Evolutionary conservation across 2,888 invertebrate genomes (phyloP), one percentile per base, ranked within the genome.

Genomic region (Patella depressa): DNA sequence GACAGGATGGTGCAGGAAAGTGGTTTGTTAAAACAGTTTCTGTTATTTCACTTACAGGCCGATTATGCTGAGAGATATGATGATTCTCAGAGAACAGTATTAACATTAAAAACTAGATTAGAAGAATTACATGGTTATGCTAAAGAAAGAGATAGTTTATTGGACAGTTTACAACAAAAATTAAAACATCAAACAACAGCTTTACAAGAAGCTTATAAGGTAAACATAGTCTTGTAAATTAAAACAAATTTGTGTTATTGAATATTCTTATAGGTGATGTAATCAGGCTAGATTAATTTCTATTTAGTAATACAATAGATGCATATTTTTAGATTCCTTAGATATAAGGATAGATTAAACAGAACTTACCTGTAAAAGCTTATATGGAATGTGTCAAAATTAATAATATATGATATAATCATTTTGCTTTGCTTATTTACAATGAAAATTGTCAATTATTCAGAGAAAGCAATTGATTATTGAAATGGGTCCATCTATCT

Each of bases 31-130:
- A 45, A 45, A 7, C 45, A 9, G 34, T 34, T 34, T 34, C 34
- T 5, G 34, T 34, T 4, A 45, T 9, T 7, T 45, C 7, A 45
- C 17, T 71, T 77, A 24, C 79, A 88, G 88, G 80, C 80, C 72
- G 88, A 88, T 59, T 88, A 87, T 78, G 83, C 86, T 2, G 85
- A 85, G 45, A 83, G 85, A 0, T 87, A 84, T 74, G 84, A 85
- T 34, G 85, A 86, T 45, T 81, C 87, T 2, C 87, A 89, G 82
- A 80, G 82, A 5, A 85, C 84, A 77, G 83, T 86, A 14, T 78
- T 85, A 34, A 85, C 83, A 15, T 84, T 88, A 71, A 79, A 83
- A 72, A 84, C 82, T 45, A 85, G 86, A 54, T 83, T 88, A 59
- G 88, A 88, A 75, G 88, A 88, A 71, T 73, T 89, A 5, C 85